Conservation (phyloP, 2,797 vertebrate species). For the Falco concolor region DNA sequence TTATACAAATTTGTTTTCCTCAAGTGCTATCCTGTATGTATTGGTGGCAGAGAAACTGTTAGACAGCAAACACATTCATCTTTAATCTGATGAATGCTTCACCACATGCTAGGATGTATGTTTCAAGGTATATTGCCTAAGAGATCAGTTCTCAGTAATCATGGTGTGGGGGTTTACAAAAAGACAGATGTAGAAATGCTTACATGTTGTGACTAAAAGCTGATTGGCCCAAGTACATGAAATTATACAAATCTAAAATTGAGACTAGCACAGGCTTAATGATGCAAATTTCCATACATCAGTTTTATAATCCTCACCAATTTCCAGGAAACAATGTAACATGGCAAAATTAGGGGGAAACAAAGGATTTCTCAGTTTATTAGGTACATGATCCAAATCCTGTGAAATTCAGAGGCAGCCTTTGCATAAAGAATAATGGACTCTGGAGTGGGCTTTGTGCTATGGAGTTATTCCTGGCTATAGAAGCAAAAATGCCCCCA, state of each 20-base stretch:
- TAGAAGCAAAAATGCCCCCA: neutral
- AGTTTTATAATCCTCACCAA: neutral
- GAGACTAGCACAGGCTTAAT: neutral
- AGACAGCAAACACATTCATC: neutral
- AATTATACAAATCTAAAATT: neutral
- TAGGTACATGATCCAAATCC: neutral
- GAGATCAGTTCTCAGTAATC: constrained; percentile 21
- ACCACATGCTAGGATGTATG: neutral
- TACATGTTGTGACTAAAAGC: neutral
- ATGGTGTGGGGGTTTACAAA: neutral
- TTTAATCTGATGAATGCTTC: constrained; percentile 10
- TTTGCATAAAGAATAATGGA: constrained; percentile 4
- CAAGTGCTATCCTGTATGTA: neutral
- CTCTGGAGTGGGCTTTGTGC: neutral
- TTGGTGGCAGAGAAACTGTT: neutral
- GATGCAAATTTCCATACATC: neutral
- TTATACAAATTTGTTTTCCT: neutral
- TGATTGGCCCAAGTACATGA: neutral
- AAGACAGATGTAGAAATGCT: neutral
- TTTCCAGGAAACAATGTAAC: neutral
- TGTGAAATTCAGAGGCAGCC: neutral
- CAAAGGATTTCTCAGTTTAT: neutral
- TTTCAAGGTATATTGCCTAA: constrained; percentile 31
- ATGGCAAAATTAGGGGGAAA: neutral
- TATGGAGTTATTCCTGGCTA: constrained; percentile 20